phyloP scores from a whole-genome alignment of 2,113 vertebrate species.

The Daboia siamensis region DNA sequence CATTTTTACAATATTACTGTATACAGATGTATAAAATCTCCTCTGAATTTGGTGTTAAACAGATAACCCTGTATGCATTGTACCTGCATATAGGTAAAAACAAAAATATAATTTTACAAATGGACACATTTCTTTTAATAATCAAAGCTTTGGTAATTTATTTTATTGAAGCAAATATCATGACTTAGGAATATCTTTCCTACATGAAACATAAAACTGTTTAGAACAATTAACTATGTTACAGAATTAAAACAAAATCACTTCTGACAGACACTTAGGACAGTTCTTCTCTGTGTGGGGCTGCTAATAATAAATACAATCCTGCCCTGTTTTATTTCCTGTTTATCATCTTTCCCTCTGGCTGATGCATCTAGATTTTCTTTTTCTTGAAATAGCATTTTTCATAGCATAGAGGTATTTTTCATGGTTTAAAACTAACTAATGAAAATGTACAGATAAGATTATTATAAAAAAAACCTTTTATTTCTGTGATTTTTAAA shows the following conservation, averaged over 20 bases:
- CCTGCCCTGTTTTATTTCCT: conserved; percentile 73
- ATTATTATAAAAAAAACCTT: neutral
- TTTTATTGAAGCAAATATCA: conserved; percentile 5
- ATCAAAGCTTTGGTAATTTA: neutral
- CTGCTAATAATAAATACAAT: conserved; percentile 65
- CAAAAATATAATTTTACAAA: neutral
- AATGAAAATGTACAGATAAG: conserved; percentile 28
- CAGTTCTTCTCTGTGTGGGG: conserved; percentile 66
- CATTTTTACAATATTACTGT: conserved; percentile 6
- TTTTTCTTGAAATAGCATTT: neutral
- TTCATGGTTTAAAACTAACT: conserved; percentile 63
- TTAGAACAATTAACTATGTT: conserved; percentile 60
- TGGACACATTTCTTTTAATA: neutral
- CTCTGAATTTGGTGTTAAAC: accelerated
- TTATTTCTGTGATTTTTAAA: neutral
- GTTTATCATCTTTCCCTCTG: conserved; percentile 72
- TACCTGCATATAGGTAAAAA: neutral
- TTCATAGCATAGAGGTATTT: conserved; percentile 6
- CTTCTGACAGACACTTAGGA: conserved; percentile 55
- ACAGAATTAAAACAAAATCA: conserved; percentile 66
- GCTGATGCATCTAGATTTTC: conserved; percentile 51
- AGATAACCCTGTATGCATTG: neutral
- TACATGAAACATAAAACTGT: conserved; percentile 38
- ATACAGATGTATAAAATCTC: neutral
- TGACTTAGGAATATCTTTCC: conserved; percentile 38